These are phyloP conservation scores for Seira musarum DNA, from an alignment of 2,888 invertebrate genomes.

Conservation along the genomic window DNA sequence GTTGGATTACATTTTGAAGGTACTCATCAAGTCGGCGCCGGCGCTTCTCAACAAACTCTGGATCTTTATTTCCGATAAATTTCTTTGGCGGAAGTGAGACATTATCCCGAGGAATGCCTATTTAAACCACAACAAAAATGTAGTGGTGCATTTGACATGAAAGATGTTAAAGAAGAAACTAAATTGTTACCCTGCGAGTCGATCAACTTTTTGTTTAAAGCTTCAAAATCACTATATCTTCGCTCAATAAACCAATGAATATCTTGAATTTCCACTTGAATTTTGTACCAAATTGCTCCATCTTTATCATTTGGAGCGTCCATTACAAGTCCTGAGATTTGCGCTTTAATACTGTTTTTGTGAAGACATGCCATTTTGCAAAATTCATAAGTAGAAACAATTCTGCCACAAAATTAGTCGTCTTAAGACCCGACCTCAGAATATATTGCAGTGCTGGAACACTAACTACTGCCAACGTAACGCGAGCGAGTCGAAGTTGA, in stretches of 20 bases:
- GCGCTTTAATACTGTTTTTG: constrained; percentile 62
- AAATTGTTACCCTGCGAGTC: constrained; percentile 85
- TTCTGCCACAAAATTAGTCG: no score
- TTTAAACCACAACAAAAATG: constrained; percentile 15
- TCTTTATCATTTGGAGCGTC: constrained; percentile 66
- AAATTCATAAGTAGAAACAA: no score
- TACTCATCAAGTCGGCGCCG: constrained; percentile 86
- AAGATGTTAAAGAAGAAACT: no score
- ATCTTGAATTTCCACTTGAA: constrained; percentile 71
- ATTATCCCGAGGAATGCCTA: constrained; percentile 68
- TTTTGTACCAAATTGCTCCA: constrained; percentile 68
- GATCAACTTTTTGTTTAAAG: constrained; percentile 88
- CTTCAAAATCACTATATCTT: constrained; percentile 92
- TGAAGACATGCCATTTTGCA: constrained; percentile 65
- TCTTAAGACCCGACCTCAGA: no score
- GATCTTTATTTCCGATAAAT: constrained; percentile 90
- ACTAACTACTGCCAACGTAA: no score
- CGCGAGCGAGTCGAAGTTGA: no score
- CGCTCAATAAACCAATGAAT: constrained; percentile 88
- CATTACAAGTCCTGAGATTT: constrained; percentile 66
- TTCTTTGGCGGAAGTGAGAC: constrained; percentile 91
- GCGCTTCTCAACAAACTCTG: constrained; percentile 88
- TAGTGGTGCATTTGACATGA: background rate
- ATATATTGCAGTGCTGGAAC: no score
- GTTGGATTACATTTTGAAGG: constrained; percentile 82